Evolutionary conservation across 1,140 invertebrate genomes (phyloP), one percentile per base, ranked within the genome.

Genomic region (Cydia strobilella): DNA sequence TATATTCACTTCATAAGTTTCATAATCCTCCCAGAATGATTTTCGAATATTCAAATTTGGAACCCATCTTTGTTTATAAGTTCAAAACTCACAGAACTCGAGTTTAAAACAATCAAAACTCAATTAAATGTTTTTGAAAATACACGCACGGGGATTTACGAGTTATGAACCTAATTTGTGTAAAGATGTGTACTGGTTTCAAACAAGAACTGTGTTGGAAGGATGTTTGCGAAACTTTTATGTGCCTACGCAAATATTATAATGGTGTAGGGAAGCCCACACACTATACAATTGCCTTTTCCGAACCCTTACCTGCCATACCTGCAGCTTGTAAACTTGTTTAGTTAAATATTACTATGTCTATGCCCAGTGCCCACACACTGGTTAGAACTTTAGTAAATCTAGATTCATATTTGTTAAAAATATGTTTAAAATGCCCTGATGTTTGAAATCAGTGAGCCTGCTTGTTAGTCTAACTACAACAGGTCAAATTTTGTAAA

Each of bases 281-380:
- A 75, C 82, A 84, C 77, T 76, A 76, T 80, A 76, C 69, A 79
- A 80, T 72, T 62, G 71, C 54, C 62, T 73, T 74, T 75, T 75
- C 42, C 42, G 54, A 80, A 74, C 63, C 54, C 31, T 72, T 76
- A 79, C 75, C 51, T 78, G 77, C 69, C 3, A 72, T 6, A 72
- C 23, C 69, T 72, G 12, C 39, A 39, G 69, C 35, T 72, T 72
- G 35, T 31, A 23, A 66, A 66, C 63, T 63, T 13, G 13, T 66
- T 15, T 12, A 66, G 15, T n/a, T 35, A 12, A 66, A n/a, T 63
- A 23, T 9, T 6, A 66, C 48, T n/a, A 5, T 51, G n/a, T 4
- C 48, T 51, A 7, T 7, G n/a, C 48, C 48, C n/a, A 51, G 1
- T 7, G n/a, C 48, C 48, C n/a, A 51, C 48, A 18, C n/a, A n/a